Percentiles rank a stretch among this genome's conserved stretches.
phyloP scores from a whole-genome alignment of 1,140 invertebrate genomes.

The Drosophila bifasciata region DNA sequence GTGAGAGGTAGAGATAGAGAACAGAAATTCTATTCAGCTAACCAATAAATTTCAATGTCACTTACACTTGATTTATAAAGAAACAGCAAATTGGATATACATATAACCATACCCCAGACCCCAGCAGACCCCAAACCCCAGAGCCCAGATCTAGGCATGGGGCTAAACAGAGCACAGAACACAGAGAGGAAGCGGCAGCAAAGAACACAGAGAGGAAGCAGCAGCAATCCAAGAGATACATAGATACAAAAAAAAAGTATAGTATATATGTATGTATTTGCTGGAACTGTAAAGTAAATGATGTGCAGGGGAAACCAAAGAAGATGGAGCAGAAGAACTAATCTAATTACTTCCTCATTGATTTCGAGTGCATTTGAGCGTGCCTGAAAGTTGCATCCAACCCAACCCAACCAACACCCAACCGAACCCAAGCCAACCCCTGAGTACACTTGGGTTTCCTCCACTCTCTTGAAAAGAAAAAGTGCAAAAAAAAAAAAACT shows the following conservation, averaged over 20 bases:
- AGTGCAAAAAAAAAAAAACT: slow-evolving; percentile 71
- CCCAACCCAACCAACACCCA: too few relatives aligned
- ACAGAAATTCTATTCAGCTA: slow-evolving; percentile 31
- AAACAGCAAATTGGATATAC: slow-evolving; percentile 33
- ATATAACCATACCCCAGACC: too few relatives aligned
- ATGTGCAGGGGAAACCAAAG: background rate
- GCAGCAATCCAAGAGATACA: too few relatives aligned
- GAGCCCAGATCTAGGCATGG: too few relatives aligned
- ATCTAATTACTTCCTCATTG: slow-evolving; percentile 78
- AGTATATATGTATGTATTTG: too few relatives aligned
- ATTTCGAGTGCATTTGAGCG: slow-evolving; percentile 62
- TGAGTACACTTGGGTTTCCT: too few relatives aligned
- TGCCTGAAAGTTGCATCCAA: slow-evolving; percentile 30
- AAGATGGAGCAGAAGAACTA: slow-evolving; percentile 26
- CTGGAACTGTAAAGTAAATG: slow-evolving; percentile 16
- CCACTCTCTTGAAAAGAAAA: slow-evolving; percentile 37
- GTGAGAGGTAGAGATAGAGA: too few relatives aligned
- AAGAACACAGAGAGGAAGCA: too few relatives aligned
- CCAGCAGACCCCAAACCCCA: too few relatives aligned
- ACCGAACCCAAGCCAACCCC: background rate
- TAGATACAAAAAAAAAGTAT: too few relatives aligned
- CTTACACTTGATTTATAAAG: slow-evolving; percentile 79
- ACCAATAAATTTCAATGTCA: slow-evolving; percentile 78
- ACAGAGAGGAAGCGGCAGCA: slow-evolving; percentile 1
- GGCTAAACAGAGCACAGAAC: background rate